Evolutionary conservation across 2,113 vertebrate genomes (phyloP), one percentile per base, ranked within the genome.

Genomic region (Heterotilapia buettikoferi): DNA sequence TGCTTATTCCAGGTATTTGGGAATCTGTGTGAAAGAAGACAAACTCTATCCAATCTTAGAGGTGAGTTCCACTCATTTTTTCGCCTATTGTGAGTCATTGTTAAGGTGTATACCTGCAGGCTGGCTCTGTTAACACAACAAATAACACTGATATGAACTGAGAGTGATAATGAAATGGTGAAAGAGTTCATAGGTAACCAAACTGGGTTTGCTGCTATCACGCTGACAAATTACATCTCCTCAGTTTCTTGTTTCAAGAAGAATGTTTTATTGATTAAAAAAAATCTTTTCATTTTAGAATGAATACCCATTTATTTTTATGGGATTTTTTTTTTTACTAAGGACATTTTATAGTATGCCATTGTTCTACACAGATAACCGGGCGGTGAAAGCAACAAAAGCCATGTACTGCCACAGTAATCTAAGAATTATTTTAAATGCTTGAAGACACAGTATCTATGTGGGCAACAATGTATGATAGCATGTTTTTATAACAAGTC

Each of bases 31-130:
- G 43, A 98, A 97, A 90, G 97, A 97, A 68, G 97, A 98, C 88
- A 98, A 98, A 90, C 95, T 98, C 16, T 97, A 98, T 86, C 98
- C 98, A 0, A 97, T 98, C 82, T 91, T 98, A 86, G 97, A 98
- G 97, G 98, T 98, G 95, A 96, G 93, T 80, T 79, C 45, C 21
- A 43, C 80, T 50, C 33, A 82, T 86, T 86, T 38, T 61, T 36
- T 36, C 4, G 14, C 18, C 21, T 56, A 8, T 66, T 13, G 19
- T 87, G 63, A 88, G 84, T 92, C 83, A 76, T 29, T 26, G 5
- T 83, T 43, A 1, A 18, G 18, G 19, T 38, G 84, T 31, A 6
- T 71, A 19, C 13, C 47, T 53, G 24, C 21, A 71, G 26, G 56
- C 52, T 52, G 80, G 5, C 68, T 84, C 36, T 82, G 59, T 73